Conservation (phyloP, 2,797 vertebrate species). For the Loris lydekkerianus region DNA sequence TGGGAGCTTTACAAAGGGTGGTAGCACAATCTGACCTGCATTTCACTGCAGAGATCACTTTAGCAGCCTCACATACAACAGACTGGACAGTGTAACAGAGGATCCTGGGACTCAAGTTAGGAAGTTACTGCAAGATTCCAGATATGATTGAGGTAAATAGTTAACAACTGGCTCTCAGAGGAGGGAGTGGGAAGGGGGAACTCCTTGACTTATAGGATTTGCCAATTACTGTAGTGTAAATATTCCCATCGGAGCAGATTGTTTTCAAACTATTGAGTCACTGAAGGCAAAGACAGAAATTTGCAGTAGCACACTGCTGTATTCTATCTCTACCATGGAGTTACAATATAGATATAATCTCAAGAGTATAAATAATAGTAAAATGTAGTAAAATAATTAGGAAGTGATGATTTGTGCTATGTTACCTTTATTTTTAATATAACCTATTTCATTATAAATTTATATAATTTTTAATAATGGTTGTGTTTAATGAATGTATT, state of each 20-base stretch:
- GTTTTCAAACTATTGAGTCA: constrained; percentile 28
- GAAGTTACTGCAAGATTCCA: constrained; percentile 31
- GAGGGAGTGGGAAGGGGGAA: not conserved
- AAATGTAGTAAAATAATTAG: constrained; percentile 29
- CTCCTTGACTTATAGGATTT: constrained; percentile 44
- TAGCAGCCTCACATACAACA: not conserved
- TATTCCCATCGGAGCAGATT: not conserved
- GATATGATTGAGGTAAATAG: not conserved
- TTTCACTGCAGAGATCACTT: not conserved
- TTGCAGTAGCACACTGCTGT: not conserved
- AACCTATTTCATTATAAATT: constrained; percentile 14
- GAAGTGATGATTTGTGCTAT: not conserved
- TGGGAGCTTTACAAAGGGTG: not conserved
- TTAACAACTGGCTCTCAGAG: not conserved
- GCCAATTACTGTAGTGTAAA: constrained; percentile 49
- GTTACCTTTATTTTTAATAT: constrained; percentile 25
- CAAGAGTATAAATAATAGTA: not conserved
- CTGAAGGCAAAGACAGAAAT: constrained; percentile 17
- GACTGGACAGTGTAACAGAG: not conserved
- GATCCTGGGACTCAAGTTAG: not conserved
- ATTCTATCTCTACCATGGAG: not conserved
- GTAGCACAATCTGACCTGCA: not conserved
- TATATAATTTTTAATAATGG: constrained; percentile 45
- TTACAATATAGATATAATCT: not conserved
- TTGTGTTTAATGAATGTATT: constrained; percentile 4